phyloP scores from a whole-genome alignment of 1,140 invertebrate species.

The Drosophila takahashii region DNA sequence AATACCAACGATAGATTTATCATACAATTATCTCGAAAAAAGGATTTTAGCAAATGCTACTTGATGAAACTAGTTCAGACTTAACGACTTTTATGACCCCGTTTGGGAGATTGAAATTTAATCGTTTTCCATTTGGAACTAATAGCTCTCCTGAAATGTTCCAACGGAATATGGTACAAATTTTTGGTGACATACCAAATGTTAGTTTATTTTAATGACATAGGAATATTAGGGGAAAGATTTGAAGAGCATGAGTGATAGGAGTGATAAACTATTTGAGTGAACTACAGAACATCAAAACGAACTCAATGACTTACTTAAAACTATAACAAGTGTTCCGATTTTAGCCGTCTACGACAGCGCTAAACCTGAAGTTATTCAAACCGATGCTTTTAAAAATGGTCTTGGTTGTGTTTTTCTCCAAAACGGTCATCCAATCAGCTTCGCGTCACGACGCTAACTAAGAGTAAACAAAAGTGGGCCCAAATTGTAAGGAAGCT shows the following conservation, averaged over 20 bases:
- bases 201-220: conserved; percentile 15
- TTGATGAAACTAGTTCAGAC: neutral
- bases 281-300: conserved; percentile 1
- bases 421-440: conserved; percentile 11
- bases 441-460: too few species aligned
- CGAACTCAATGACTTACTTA: neutral
- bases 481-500: too few species aligned
- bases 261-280: neutral
- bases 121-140: too few species aligned
- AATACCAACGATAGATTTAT: too few species aligned
- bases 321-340: neutral
- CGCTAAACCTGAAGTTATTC: neutral
- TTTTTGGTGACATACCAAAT: conserved; percentile 6
- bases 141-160: too few species aligned
- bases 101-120: neutral
- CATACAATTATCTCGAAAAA: too few species aligned
- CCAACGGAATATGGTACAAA: neutral
- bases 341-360: too few species aligned
- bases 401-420: neutral
- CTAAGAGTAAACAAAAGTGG: too few species aligned
- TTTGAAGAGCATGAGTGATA: conserved; percentile 10
- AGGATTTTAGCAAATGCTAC: neutral
- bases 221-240: neutral
- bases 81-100: neutral
- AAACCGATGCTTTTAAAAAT: conserved; percentile 29